Conservation (phyloP, 2,113 vertebrate genomes). For the Burhinus bistriatus region DNA sequence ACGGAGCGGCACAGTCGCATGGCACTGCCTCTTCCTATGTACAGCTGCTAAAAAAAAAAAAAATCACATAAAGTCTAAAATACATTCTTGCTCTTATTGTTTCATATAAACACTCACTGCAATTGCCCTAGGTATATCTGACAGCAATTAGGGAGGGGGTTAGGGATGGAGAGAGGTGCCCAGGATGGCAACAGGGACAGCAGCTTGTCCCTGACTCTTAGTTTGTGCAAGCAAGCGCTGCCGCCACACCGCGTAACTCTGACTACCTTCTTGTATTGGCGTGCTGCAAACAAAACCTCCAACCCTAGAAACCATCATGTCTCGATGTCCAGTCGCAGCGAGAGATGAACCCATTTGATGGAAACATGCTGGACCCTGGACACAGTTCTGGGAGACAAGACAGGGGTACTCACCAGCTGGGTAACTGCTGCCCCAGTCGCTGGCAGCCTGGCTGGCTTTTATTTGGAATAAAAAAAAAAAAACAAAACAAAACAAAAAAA, state of each 20-base stretch:
- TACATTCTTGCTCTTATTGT: neutral
- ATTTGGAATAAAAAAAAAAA: neutral
- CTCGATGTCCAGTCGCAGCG: accelerated
- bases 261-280: neutral
- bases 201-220: neutral
- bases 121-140: neutral
- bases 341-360: accelerated
- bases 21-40: neutral
- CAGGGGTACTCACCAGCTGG: accelerated
- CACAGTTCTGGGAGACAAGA: accelerated
- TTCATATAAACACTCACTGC: neutral
- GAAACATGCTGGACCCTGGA: accelerated
- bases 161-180: neutral
- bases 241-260: accelerated
- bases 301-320: neutral
- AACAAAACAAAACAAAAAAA: neutral
- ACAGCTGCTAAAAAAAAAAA: neutral
- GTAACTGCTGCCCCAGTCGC: neutral
- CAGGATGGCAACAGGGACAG: neutral
- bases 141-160: neutral
- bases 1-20: accelerated
- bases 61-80: neutral
- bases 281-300: neutral
- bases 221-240: accelerated
- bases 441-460: neutral